These are phyloP conservation scores for Lycocerus yunnanus DNA, from an alignment of 2,888 invertebrate genomes.

Conservation along the genomic window DNA sequence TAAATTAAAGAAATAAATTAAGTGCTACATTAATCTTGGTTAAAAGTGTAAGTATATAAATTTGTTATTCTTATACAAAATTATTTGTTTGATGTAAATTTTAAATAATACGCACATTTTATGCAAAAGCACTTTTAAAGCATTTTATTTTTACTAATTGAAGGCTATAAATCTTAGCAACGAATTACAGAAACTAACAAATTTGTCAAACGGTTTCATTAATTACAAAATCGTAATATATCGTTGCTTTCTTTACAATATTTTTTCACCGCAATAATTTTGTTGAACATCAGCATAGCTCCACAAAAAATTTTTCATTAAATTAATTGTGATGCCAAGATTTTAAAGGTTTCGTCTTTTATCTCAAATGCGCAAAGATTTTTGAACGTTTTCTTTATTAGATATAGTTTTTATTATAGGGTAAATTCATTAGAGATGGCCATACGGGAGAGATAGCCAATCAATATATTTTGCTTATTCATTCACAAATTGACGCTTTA, in stretches of 20 bases:
- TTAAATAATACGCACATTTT: neutral
- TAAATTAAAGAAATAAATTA: neutral
- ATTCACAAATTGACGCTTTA: no score
- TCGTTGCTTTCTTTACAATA: neutral
- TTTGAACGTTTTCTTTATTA: no score
- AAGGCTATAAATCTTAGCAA: neutral
- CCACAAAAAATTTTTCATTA: neutral
- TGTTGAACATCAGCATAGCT: neutral
- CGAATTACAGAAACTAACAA: neutral
- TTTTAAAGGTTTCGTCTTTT: neutral
- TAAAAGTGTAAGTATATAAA: neutral
- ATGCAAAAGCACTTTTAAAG: neutral
- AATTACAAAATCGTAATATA: neutral
- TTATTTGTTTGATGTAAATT: neutral
- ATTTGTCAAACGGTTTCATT: neutral
- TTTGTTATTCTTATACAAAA: neutral
- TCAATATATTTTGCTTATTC: no score
- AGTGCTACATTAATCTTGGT: neutral
- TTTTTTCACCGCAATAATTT: neutral
- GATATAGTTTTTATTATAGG: no score
- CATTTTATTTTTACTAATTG: neutral
- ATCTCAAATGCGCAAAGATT: neutral
- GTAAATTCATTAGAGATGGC: no score
- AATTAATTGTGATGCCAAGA: neutral
- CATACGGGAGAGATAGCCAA: no score